These are phyloP conservation scores for Yponomeuta cagnagella DNA, from an alignment of 2,888 invertebrate genomes.

Conservation along the genomic window DNA sequence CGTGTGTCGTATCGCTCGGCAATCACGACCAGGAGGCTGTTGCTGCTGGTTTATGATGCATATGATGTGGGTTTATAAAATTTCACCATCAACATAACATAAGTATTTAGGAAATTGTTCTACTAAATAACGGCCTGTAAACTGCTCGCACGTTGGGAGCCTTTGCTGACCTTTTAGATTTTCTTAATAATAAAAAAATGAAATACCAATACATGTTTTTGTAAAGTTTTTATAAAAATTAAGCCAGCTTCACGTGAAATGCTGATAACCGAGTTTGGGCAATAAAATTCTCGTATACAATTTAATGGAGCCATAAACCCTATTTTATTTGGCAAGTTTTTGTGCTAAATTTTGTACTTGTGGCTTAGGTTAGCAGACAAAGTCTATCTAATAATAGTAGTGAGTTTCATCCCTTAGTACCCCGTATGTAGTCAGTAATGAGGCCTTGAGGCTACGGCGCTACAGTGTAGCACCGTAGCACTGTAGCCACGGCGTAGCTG, in stretches of 20 bases:
- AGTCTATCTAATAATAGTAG: constrained; percentile 15
- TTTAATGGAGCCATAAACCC: not conserved
- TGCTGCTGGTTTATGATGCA: too few relatives aligned
- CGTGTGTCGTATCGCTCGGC: too few relatives aligned
- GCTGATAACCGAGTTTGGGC: not conserved
- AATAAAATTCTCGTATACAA: constrained; percentile 1
- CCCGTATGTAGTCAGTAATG: constrained; percentile 13
- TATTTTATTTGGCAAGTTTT: not conserved
- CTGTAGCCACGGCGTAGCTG: not conserved
- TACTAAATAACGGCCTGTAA: too few relatives aligned
- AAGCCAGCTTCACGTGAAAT: constrained; percentile 8
- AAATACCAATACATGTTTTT: too few relatives aligned
- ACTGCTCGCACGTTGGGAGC: too few relatives aligned
- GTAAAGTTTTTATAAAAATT: not conserved
- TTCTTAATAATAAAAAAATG: too few relatives aligned
- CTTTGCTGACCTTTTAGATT: too few relatives aligned
- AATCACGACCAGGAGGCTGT: too few relatives aligned
- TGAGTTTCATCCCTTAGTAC: not conserved
- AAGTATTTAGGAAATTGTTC: too few relatives aligned
- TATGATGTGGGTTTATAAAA: too few relatives aligned
- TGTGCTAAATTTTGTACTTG: not conserved
- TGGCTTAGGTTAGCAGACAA: not conserved
- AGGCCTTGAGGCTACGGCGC: constrained; percentile 18
- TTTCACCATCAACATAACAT: too few relatives aligned
- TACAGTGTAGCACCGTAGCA: constrained; percentile 14